Percentiles rank a stretch among this genome's conserved stretches.
phyloP scores from a whole-genome alignment of 1,140 invertebrate species.

The Ips nitidus region DNA sequence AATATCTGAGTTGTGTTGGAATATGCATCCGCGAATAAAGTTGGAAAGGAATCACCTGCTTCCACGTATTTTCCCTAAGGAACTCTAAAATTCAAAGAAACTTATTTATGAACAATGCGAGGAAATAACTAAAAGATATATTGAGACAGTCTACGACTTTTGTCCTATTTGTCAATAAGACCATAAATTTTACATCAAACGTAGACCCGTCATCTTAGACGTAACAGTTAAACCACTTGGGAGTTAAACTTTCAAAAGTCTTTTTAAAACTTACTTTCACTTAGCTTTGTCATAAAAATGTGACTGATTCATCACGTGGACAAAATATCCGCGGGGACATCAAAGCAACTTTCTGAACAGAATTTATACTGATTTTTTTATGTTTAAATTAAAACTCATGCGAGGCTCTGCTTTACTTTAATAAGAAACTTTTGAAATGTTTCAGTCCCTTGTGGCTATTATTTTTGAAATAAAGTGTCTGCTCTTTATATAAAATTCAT shows the following conservation, averaged over 20 bases:
- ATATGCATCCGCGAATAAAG: no score
- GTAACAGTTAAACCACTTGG: constrained; percentile 1
- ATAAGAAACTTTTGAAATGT: constrained; percentile 12
- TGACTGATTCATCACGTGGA: background rate
- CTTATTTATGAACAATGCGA: constrained; percentile 6
- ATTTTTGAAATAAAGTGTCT: constrained; percentile 18
- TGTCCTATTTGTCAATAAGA: constrained; percentile 1
- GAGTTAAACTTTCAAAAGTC: background rate
- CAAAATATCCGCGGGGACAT: background rate
- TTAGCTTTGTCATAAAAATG: background rate
- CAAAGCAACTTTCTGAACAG: background rate
- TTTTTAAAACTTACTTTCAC: no score
- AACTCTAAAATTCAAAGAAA: background rate
- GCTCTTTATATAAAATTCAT: constrained; percentile 14
- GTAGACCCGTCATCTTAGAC: background rate
- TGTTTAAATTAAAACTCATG: constrained; percentile 1
- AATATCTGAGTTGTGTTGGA: no score
- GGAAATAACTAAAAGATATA: constrained; percentile 6
- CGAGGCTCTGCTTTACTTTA: background rate
- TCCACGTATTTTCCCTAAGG: background rate
- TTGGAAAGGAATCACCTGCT: no score
- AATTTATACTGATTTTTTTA: background rate
- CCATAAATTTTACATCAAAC: constrained; percentile 8
- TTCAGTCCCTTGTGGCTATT: constrained; percentile 8
- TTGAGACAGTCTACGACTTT: background rate